Evolutionary conservation across 2,113 vertebrate genomes (phyloP).

Genomic region (Aspidoscelis tigris): DNA sequence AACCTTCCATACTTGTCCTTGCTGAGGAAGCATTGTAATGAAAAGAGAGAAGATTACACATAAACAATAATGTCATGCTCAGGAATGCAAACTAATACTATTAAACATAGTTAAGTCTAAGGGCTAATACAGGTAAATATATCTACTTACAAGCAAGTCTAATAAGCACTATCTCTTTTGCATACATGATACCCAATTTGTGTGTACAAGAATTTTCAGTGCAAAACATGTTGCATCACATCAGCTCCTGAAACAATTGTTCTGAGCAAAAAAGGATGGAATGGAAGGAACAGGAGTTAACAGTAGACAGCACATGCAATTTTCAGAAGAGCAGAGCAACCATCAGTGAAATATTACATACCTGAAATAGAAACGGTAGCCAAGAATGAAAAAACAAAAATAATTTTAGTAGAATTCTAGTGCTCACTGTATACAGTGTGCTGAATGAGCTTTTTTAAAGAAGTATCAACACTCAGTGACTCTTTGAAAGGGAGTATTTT

Average conservation of each 20-base stretch:
- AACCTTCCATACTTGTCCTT: slow-evolving; percentile 99
- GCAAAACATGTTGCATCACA: slow-evolving; percentile 29
- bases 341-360: slow-evolving; percentile 82
- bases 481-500: neutral
- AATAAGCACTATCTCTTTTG: slow-evolving; percentile 61
- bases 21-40: slow-evolving; percentile 99
- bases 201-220: slow-evolving; percentile 15
- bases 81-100: slow-evolving; percentile 72
- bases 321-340: slow-evolving; percentile 71
- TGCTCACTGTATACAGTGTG: slow-evolving; percentile 52
- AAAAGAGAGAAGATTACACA: slow-evolving; percentile 96
- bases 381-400: slow-evolving; percentile 76
- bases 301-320: slow-evolving; percentile 74
- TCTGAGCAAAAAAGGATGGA: slow-evolving; percentile 65
- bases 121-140: slow-evolving; percentile 64
- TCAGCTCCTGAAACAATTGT: slow-evolving; percentile 62
- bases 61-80: slow-evolving; percentile 83
- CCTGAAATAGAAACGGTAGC: slow-evolving; percentile 84
- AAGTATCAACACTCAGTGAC: neutral
- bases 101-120: slow-evolving; percentile 63
- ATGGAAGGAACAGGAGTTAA: slow-evolving; percentile 58
- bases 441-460: neutral
- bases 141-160: slow-evolving; percentile 56
- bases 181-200: slow-evolving; percentile 31
- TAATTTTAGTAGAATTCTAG: slow-evolving; percentile 68